Evolutionary conservation across 2,888 invertebrate species (phyloP).

Genomic region (Epinotia bilunana): DNA sequence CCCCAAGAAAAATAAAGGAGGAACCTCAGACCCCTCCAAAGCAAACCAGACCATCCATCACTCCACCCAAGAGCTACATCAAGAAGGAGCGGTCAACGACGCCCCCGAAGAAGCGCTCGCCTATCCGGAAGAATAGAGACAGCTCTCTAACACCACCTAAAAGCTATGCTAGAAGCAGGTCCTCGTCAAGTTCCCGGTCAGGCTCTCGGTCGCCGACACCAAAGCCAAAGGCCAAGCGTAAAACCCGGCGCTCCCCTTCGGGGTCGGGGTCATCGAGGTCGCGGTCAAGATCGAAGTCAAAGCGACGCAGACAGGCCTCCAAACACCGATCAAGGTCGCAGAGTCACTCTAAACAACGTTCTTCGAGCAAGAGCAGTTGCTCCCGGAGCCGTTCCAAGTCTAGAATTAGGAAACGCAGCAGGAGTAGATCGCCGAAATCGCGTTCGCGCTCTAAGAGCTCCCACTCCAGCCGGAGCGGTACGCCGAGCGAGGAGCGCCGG

Average conservation of each 20-base stretch:
- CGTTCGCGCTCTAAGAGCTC: conserved; percentile 61
- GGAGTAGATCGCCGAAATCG: conserved; percentile 55
- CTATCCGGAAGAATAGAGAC: conserved; percentile 63
- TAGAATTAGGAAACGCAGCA: conserved; percentile 56
- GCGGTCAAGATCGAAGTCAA: conserved; percentile 58
- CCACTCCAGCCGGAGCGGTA: conserved; percentile 62
- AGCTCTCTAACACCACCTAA: conserved; percentile 75
- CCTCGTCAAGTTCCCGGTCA: conserved; percentile 66
- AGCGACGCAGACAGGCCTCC: conserved; percentile 57
- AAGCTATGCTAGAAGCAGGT: conserved; percentile 68
- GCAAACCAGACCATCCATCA: conserved; percentile 59
- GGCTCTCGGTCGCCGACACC: conserved; percentile 60
- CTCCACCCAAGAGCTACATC: conserved; percentile 63
- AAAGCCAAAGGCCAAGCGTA: conserved; percentile 57
- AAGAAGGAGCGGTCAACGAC: conserved; percentile 56
- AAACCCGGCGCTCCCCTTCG: conserved; percentile 54
- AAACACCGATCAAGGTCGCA: conserved; percentile 61
- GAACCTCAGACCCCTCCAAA: conserved; percentile 58
- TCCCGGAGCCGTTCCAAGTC: conserved; percentile 62
- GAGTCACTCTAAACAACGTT: conserved; percentile 62
- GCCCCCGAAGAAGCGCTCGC: conserved; percentile 62
- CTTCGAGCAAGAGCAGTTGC: conserved; percentile 55
- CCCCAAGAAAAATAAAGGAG: conserved; percentile 57
- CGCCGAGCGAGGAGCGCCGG: conserved; percentile 72
- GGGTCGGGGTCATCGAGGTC: conserved; percentile 59